phyloP scores from a whole-genome alignment of 2,797 vertebrate species.

The Sarcophilus harrisii region DNA sequence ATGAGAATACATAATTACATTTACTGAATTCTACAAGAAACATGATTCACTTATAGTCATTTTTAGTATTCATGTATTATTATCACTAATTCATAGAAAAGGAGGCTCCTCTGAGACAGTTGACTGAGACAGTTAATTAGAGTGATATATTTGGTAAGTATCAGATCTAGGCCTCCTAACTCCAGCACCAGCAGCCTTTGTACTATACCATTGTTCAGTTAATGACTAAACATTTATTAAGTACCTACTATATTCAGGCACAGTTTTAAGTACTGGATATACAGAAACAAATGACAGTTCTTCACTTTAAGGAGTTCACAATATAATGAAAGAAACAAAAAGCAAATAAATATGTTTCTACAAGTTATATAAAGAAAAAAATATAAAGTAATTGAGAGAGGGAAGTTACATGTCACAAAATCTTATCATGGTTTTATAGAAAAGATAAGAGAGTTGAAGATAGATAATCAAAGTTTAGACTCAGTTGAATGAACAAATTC shows the following conservation, averaged over 20 bases:
- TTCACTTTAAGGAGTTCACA: no score
- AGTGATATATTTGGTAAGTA: background rate
- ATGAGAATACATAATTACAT: background rate
- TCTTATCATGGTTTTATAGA: background rate
- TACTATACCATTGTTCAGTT: background rate
- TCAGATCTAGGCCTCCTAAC: background rate
- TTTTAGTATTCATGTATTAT: background rate
- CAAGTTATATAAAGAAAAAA: background rate
- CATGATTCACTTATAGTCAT: background rate
- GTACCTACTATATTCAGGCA: no score
- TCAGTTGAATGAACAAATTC: background rate
- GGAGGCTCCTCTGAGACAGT: background rate
- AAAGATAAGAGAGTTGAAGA: background rate
- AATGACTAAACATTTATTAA: background rate
- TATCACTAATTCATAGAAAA: background rate
- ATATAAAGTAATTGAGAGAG: background rate
- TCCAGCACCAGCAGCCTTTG: background rate
- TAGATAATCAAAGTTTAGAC: background rate
- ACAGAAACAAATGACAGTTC: no score
- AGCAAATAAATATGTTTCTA: no score
- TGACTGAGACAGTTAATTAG: no score
- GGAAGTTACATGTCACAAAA: background rate
- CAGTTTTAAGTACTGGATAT: no score
- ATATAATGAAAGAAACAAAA: no score
- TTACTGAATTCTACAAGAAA: background rate